Percentiles rank a stretch among this genome's conserved stretches.
Conservation (phyloP, 2,113 vertebrate species). For the Triplophysa siluroides region DNA sequence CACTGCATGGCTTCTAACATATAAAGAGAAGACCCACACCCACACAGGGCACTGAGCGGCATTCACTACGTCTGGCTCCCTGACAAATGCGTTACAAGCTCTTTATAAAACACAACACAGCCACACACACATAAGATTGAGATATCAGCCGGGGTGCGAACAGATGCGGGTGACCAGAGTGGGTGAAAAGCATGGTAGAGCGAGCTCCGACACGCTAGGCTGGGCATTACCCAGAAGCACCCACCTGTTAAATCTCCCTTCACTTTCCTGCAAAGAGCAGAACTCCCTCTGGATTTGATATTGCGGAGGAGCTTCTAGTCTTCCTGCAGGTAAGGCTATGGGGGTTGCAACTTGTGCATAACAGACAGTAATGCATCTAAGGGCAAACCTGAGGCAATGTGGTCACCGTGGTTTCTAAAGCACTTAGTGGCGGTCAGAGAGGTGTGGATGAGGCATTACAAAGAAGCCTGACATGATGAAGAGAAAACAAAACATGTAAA, state of each 20-base stretch:
- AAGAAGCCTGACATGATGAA: not conserved
- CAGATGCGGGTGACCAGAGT: constrained; percentile 1
- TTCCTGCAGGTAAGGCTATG: constrained; percentile 1
- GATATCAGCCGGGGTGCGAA: constrained; percentile 20
- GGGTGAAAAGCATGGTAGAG: constrained; percentile 34
- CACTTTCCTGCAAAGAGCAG: constrained; percentile 6
- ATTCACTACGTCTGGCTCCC: constrained; percentile 16
- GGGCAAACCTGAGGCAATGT: constrained; percentile 1
- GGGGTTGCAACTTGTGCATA: constrained; percentile 3
- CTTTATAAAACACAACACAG: constrained; percentile 10
- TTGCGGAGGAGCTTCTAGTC: not conserved
- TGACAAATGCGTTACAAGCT: constrained; percentile 27
- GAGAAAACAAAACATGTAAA: not conserved
- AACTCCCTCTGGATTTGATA: constrained; percentile 23
- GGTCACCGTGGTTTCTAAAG: not conserved
- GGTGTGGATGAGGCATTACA: not conserved
- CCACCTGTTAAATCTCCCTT: constrained; percentile 50
- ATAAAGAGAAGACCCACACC: constrained; percentile 36
- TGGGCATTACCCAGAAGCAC: constrained; percentile 33
- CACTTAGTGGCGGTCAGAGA: not conserved
- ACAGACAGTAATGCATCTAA: not conserved
- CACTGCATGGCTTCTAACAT: constrained; percentile 23
- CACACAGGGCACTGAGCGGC: constrained; percentile 27
- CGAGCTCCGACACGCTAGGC: constrained; percentile 33
- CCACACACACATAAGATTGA: constrained; percentile 31